phyloP scores from a whole-genome alignment of 2,113 vertebrate genomes.

The Cephalopholis sonnerati region DNA sequence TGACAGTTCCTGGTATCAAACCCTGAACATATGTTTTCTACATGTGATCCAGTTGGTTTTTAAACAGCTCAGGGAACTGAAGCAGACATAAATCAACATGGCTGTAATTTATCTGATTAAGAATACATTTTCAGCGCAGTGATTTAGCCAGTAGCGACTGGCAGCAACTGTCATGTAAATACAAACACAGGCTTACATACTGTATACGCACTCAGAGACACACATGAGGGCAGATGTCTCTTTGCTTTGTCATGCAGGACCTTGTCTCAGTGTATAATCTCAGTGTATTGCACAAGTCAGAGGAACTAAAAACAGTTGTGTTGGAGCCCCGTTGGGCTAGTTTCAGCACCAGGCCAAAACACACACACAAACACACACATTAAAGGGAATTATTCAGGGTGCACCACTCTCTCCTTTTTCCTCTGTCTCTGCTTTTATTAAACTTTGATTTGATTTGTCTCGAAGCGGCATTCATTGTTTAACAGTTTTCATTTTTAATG shows the following conservation, averaged over 20 bases:
- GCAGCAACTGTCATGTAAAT: constrained; percentile 23
- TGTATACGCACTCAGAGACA: not conserved
- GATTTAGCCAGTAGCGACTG: constrained; percentile 46
- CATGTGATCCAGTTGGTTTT: constrained; percentile 4
- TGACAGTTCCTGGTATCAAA: not conserved
- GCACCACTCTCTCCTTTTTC: constrained; percentile 24
- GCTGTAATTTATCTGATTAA: constrained; percentile 47
- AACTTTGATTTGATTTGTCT: constrained; percentile 82
- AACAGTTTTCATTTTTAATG: constrained; percentile 74
- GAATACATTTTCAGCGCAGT: constrained; percentile 10
- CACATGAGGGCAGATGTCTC: constrained; percentile 38
- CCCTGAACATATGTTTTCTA: constrained; percentile 10
- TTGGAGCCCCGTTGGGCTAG: constrained; percentile 36
- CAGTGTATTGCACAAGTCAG: constrained; percentile 30
- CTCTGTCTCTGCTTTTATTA: constrained; percentile 59
- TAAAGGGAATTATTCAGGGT: constrained; percentile 82
- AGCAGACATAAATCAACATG: constrained; percentile 45
- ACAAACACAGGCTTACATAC: constrained; percentile 12
- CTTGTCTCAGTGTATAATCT: not conserved
- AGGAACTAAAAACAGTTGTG: constrained; percentile 34
- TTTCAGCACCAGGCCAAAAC: constrained; percentile 38
- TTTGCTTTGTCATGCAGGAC: constrained; percentile 50
- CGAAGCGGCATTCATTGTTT: constrained; percentile 58
- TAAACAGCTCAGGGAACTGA: constrained; percentile 37
- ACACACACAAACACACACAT: constrained; percentile 56